A percentile compares a stretch with the other conserved stretches of the same genome.
These are phyloP conservation scores for Margarornis squamiger DNA, from an alignment of 2,797 vertebrate genomes.

Conservation along the genomic window DNA sequence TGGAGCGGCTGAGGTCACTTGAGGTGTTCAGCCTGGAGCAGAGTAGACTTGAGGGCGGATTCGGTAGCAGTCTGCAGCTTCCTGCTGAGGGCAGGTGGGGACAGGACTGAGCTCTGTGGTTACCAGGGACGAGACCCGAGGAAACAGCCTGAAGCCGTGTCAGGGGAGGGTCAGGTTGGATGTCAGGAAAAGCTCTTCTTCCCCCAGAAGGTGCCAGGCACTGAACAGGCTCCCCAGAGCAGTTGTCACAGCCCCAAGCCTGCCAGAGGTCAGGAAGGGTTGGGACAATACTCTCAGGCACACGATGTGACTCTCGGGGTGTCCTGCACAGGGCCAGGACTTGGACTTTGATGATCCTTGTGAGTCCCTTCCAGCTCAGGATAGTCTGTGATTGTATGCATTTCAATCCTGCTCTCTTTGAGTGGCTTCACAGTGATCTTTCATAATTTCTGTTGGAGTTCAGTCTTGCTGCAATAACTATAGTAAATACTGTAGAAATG, in stretches of 20 bases:
- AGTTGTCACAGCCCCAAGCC: not conserved
- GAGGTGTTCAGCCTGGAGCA: not conserved
- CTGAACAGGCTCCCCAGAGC: not conserved
- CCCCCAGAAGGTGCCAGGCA: fast-evolving
- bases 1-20: fast-evolving
- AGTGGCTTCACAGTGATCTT: not conserved
- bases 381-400: not conserved
- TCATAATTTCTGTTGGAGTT: not conserved
- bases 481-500: not conserved
- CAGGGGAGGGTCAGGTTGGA: not conserved
- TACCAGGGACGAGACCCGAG: not conserved
- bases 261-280: not conserved
- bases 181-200: not conserved
- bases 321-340: not conserved
- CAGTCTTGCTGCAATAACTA: not conserved
- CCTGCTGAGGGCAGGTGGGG: fast-evolving
- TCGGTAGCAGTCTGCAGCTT: not conserved
- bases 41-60: too few species aligned
- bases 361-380: not conserved
- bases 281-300: fast-evolving
- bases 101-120: not conserved
- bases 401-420: not conserved
- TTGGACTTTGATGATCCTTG: not conserved
- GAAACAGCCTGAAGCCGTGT: not conserved
- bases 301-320: not conserved